These are phyloP conservation scores for Aricia agestis DNA, from an alignment of 1,140 invertebrate genomes.

Conservation along the genomic window DNA sequence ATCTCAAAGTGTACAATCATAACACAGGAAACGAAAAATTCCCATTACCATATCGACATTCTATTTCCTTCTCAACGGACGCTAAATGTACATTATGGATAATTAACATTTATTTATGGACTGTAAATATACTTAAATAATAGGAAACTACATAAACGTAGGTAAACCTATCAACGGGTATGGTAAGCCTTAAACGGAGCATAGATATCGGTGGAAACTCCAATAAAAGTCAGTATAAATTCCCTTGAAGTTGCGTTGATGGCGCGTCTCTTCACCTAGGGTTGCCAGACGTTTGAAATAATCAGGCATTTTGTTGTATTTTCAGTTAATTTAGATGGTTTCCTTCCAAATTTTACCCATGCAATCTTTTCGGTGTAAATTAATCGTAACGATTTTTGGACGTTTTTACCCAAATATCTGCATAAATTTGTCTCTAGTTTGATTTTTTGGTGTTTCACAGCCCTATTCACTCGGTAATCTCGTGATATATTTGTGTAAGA, in stretches of 20 bases:
- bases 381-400: too few relatives aligned
- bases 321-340: background rate
- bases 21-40: slow-evolving; percentile 9
- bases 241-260: slow-evolving; percentile 7
- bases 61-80: slow-evolving; percentile 1
- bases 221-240: slow-evolving; percentile 3
- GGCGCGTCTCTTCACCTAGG: background rate
- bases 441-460: background rate
- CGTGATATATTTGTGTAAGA: slow-evolving; percentile 21
- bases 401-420: background rate
- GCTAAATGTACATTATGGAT: background rate
- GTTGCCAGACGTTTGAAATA: background rate
- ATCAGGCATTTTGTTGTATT: background rate
- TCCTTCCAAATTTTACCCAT: too few relatives aligned
- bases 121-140: background rate
- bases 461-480: background rate
- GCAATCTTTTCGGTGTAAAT: too few relatives aligned
- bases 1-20: background rate
- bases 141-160: background rate
- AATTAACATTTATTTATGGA: slow-evolving; percentile 1
- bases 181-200: background rate
- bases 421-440: background rate
- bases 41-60: background rate
- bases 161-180: background rate
- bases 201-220: background rate